phyloP scores from a whole-genome alignment of 2,888 invertebrate species.

The Tetragonula carbonaria region DNA sequence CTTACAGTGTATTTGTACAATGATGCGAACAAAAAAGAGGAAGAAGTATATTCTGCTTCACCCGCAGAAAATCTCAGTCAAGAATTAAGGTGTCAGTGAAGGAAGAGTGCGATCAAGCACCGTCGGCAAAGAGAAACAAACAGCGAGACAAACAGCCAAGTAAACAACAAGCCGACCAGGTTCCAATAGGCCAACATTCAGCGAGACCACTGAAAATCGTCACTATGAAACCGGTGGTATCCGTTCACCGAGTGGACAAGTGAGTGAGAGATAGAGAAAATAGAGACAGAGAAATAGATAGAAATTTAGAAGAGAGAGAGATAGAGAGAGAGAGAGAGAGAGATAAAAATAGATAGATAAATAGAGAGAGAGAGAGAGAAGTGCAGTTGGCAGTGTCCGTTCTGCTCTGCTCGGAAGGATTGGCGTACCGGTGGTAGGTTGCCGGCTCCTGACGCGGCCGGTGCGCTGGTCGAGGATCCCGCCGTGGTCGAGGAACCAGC shows the following conservation, averaged over 20 bases:
- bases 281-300: neutral
- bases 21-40: neutral
- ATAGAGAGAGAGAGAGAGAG: conserved; percentile 7
- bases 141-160: conserved; percentile 6
- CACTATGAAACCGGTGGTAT: neutral
- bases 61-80: neutral
- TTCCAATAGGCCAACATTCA: neutral
- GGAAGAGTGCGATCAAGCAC: neutral
- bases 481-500: conserved; percentile 73
- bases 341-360: conserved; percentile 25
- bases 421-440: conserved; percentile 83
- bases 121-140: conserved; percentile 4
- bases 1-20: neutral
- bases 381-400: conserved; percentile 64
- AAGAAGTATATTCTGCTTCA: conserved; percentile 9
- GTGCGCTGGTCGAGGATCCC: conserved; percentile 75
- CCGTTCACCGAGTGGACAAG: conserved; percentile 21
- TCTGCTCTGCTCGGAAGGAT: conserved; percentile 79
- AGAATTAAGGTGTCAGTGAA: neutral
- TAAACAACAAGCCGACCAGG: neutral
- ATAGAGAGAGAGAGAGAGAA: conserved; percentile 41
- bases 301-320: conserved; percentile 11
- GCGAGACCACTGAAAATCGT: neutral
- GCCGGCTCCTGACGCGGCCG: conserved; percentile 78
- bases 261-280: neutral